Evolutionary conservation across 37 sponge, comb jelly and placozoan genomes (phyloP).

Genomic region (Crambe crambe): DNA sequence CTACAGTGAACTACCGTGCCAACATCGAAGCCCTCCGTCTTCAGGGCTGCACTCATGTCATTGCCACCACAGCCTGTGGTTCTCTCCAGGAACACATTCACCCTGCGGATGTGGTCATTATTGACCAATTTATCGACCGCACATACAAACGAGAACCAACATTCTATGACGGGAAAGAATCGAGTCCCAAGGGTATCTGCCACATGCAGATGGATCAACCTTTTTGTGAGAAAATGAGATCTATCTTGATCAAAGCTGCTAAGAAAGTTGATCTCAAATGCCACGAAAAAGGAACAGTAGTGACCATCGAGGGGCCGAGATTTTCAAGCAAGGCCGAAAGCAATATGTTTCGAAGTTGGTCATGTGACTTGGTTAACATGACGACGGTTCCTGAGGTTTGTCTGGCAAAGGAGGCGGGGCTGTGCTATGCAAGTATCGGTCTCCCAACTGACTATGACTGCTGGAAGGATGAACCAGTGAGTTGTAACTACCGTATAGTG

Average conservation of each 20-base stretch:
- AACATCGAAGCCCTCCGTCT: conserved; percentile 85
- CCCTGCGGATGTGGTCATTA: conserved; percentile 88
- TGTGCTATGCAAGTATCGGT: conserved; percentile 90
- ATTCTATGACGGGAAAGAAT: conserved; percentile 75
- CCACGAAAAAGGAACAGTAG: conserved; percentile 69
- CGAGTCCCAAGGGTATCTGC: conserved; percentile 60
- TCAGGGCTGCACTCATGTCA: conserved; percentile 80
- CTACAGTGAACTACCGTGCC: conserved; percentile 92
- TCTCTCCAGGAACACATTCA: conserved; percentile 84
- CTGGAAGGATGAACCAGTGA: conserved; percentile 78
- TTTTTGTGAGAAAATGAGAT: conserved; percentile 67
- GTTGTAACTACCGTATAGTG: too few species aligned
- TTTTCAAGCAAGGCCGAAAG: conserved; percentile 96
- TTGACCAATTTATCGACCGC: conserved; percentile 93
- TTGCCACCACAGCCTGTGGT: conserved; percentile 90
- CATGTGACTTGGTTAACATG: conserved; percentile 91
- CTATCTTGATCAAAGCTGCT: conserved; percentile 48
- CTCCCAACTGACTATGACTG: conserved; percentile 97
- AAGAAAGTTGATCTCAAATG: conserved; percentile 38
- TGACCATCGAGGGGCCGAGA: conserved; percentile 96
- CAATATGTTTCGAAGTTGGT: conserved; percentile 79
- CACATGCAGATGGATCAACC: conserved; percentile 94
- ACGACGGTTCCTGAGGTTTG: conserved; percentile 95
- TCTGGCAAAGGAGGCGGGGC: conserved; percentile 89
- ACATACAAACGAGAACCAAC: conserved; percentile 71